phyloP scores from a whole-genome alignment of 2,797 vertebrate species.

The Trematomus bernacchii region DNA sequence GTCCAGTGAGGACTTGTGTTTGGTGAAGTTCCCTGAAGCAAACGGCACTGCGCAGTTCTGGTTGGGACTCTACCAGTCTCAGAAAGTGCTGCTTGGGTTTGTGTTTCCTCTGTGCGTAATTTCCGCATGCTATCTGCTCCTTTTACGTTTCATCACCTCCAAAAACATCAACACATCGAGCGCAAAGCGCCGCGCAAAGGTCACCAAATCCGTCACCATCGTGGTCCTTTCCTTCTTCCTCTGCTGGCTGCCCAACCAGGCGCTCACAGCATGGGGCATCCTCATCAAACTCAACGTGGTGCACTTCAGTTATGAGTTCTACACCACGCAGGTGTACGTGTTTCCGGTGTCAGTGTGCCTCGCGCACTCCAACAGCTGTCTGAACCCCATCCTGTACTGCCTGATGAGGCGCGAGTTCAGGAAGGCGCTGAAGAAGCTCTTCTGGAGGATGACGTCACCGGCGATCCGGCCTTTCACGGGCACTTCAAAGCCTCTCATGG shows the following conservation, averaged over 20 bases:
- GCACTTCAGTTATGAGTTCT: constrained; percentile 93
- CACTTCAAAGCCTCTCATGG: constrained; percentile 89
- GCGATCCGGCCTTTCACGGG: constrained; percentile 90
- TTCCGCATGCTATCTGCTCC: constrained; percentile 90
- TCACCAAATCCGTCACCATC: constrained; percentile 94
- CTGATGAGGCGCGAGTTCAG: constrained; percentile 95
- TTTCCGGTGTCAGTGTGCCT: constrained; percentile 96
- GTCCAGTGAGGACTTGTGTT: constrained; percentile 91
- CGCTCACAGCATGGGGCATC: constrained; percentile 94
- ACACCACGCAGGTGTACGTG: constrained; percentile 92
- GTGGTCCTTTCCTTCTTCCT: constrained; percentile 96
- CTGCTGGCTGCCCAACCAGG: constrained; percentile 98
- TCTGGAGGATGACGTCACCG: constrained; percentile 91
- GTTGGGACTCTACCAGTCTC: constrained; percentile 94
- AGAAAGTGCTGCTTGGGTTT: constrained; percentile 95
- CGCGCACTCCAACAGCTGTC: constrained; percentile 97
- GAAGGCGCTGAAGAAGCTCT: constrained; percentile 91
- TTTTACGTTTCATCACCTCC: constrained; percentile 91
- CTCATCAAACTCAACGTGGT: constrained; percentile 94
- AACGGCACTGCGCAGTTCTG: constrained; percentile 89
- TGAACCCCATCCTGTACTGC: constrained; percentile 96
- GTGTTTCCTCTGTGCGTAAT: constrained; percentile 90
- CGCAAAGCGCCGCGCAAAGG: constrained; percentile 91
- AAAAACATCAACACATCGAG: constrained; percentile 87
- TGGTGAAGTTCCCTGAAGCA: constrained; percentile 91